Conservation (phyloP, 2,888 invertebrate genomes). For the Diarsia brunnea region DNA sequence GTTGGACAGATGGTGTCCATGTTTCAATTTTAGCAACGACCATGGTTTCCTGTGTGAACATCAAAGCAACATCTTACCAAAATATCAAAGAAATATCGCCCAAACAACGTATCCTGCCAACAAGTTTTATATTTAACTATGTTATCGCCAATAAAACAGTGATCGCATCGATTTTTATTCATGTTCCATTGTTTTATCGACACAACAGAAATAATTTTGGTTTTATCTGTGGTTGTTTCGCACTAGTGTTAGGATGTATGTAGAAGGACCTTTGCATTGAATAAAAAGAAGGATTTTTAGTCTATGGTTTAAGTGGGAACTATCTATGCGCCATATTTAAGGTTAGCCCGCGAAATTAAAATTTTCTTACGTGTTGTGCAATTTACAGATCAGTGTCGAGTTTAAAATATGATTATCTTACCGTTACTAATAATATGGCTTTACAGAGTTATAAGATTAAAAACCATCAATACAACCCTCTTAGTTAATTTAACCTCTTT, state of each 20-base stretch:
- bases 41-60: constrained; percentile 15
- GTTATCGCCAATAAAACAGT: constrained; percentile 38
- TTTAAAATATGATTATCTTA: no score
- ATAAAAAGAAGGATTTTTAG: background rate
- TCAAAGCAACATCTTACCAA: constrained; percentile 23
- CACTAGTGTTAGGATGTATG: constrained; percentile 30
- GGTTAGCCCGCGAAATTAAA: background rate
- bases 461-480: no score
- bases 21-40: background rate
- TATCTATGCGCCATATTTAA: no score
- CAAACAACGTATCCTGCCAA: constrained; percentile 41
- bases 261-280: background rate
- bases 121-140: constrained; percentile 29
- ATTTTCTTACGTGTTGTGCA: no score
- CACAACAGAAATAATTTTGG: constrained; percentile 41
- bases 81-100: constrained; percentile 34
- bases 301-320: background rate
- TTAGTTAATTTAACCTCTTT: no score
- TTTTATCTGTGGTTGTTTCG: constrained; percentile 55
- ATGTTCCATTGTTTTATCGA: constrained; percentile 51
- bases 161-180: constrained; percentile 56
- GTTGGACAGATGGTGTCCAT: background rate
- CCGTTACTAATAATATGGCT: no score
- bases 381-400: no score
- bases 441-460: no score